Base-by-base conservation (phyloP, 2,797 vertebrate species). In the Coregonus ussuriensis region DNA sequence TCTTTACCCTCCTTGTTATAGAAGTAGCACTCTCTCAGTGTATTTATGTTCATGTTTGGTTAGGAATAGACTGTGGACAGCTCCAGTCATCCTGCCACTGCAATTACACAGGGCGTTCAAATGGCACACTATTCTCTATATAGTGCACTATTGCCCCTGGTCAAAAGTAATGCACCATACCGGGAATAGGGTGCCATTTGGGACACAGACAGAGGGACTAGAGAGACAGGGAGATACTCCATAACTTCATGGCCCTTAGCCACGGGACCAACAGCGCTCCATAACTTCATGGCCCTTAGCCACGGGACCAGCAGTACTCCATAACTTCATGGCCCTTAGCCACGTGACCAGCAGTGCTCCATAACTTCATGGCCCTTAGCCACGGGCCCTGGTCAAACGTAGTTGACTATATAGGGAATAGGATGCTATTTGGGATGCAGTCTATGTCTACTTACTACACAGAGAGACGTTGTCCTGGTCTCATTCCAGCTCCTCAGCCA, bases 251-350 rank as follows among this genome's bases (percentile, higher is more conserved):
- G 85, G 35, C 35, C 35, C 35, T 35, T 35, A 35, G 35, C 4
- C 5, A 4, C 35, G 35, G 4, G 21, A 4, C 35, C 35, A 35
- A 4, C 35, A 35, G 35, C 5, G 0, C 35, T 6, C 21, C 21
- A 21, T 21, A 31, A 89, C 90, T 91, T 90, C 78, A 82, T 88
- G 85, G 90, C 86, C 90, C 85, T 65, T 83, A 88, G 88, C 89
- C 88, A 5, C 4, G 53, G 53, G 53, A 5, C 16, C 53, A 87
- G 88, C 91, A 71, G 74, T 87, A 15, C 83, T 77, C 88, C 87
- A 88, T 91, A 88, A 90, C 90, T 91, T 90, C 79, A 82, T 88
- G 85, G 90, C 86, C 89, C 86, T 63, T 84, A 88, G 88, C 89
- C 88, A 6, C 5, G 35, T 5, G 35, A 88, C 35, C 35, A 37